Percentiles rank a stretch among this genome's conserved stretches.
These are phyloP conservation scores for Arizona elegans DNA, from an alignment of 2,113 vertebrate species.

Conservation along the genomic window DNA sequence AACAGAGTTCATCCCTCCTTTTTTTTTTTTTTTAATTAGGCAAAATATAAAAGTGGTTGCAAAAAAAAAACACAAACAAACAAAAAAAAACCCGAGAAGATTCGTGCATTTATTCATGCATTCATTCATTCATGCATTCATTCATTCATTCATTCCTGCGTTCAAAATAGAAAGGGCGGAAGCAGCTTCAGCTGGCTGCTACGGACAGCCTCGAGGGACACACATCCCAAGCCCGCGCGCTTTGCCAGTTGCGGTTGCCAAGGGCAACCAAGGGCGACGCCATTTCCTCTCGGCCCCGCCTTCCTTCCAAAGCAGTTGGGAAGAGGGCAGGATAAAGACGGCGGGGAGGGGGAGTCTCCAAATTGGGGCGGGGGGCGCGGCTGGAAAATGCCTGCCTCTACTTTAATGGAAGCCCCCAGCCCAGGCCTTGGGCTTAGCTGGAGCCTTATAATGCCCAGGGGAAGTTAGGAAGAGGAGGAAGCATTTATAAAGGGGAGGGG, in stretches of 20 bases:
- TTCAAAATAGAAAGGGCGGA: neutral
- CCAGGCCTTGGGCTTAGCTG: neutral
- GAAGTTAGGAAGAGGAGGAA: neutral
- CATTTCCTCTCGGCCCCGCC: neutral
- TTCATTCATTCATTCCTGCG: neutral
- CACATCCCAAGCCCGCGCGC: no score
- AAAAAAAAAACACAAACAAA: neutral
- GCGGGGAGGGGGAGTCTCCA: neutral
- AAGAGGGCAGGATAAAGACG: neutral
- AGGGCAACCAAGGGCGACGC: neutral
- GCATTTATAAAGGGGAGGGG: neutral
- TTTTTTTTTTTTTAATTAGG: neutral
- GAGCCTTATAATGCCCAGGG: neutral
- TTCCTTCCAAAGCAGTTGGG: no score
- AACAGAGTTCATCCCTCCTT: neutral
- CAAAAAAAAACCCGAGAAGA: neutral
- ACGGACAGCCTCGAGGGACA: neutral
- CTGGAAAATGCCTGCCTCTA: neutral
- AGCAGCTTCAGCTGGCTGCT: neutral
- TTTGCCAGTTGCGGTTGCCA: neutral
- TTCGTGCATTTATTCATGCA: no score
- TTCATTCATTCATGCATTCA: neutral
- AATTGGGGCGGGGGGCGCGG: neutral
- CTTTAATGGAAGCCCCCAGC: neutral
- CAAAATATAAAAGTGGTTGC: neutral